A percentile compares a stretch with the other conserved stretches of the same genome.
Conservation (phyloP, 2,797 vertebrate genomes). For the Acridotheres tristis region DNA sequence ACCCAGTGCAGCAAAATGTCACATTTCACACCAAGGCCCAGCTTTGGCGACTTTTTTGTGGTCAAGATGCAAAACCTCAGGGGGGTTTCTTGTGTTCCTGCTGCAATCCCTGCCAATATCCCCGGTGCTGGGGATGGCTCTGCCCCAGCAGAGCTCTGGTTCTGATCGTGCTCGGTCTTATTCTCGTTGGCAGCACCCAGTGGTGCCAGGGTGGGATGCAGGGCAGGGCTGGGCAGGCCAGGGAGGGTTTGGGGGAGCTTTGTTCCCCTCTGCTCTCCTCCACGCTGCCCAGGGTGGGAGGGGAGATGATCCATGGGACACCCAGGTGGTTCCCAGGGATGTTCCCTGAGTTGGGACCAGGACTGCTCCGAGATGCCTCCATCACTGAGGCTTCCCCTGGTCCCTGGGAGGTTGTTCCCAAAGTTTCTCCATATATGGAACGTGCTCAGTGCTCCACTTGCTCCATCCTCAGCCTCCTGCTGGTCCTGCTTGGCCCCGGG, state of each 20-base stretch:
- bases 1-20: background rate
- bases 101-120: background rate
- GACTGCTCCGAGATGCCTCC: no score
- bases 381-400: background rate
- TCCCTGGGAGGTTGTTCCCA: background rate
- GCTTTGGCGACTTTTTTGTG: background rate
- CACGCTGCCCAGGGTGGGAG: accelerated
- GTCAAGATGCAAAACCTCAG: accelerated
- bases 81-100: accelerated
- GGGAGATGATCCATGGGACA: background rate
- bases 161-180: accelerated
- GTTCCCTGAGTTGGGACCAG: background rate
- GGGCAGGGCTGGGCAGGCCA: background rate
- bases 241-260: background rate
- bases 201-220: background rate
- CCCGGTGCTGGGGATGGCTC: accelerated
- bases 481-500: background rate
- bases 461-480: slow-evolving; percentile 26
- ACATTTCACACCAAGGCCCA: background rate
- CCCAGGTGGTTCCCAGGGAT: background rate
- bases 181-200: background rate
- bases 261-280: background rate
- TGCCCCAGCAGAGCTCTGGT: background rate
- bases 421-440: slow-evolving; percentile 63
- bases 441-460: background rate